phyloP scores from a whole-genome alignment of 1,140 invertebrate genomes.

The Carposina sasakii region DNA sequence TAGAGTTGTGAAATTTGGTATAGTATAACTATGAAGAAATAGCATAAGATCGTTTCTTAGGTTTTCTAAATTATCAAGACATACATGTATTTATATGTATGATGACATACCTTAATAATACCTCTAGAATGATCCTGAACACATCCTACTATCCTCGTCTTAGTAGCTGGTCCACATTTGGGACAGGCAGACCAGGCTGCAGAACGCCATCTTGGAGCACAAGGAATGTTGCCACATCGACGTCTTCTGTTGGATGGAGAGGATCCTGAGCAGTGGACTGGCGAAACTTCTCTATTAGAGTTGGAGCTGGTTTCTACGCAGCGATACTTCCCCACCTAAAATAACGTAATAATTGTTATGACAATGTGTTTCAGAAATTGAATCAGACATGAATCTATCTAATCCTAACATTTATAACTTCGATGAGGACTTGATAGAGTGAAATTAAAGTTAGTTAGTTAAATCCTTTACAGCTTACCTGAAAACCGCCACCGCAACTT shows the following conservation, averaged over 20 bases:
- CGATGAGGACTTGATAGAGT: too few relatives aligned
- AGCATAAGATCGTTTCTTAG: not conserved
- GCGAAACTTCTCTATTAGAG: conserved; percentile 38
- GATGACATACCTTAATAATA: conserved; percentile 48
- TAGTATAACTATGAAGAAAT: not conserved
- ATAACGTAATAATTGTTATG: conserved; percentile 14
- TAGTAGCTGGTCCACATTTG: conserved; percentile 53
- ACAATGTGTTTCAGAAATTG: not conserved
- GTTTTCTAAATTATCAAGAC: not conserved
- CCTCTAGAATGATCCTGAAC: conserved; percentile 61
- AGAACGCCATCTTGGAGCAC: conserved; percentile 58
- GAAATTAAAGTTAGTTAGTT: too few relatives aligned
- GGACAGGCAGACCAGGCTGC: conserved; percentile 60
- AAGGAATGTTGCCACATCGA: conserved; percentile 47
- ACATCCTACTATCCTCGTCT: conserved; percentile 55
- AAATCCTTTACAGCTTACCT: too few relatives aligned
- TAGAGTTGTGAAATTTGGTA: not conserved
- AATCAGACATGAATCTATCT: not conserved
- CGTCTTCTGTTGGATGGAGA: conserved; percentile 37
- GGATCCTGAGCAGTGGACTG: conserved; percentile 44
- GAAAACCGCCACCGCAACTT: conserved; percentile 85
- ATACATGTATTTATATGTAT: not conserved
- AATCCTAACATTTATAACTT: too few relatives aligned
- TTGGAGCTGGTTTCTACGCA: conserved; percentile 40
- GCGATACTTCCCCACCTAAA: conserved; percentile 52